These are phyloP conservation scores for Agrochola litura DNA, from an alignment of 2,888 invertebrate genomes.

Conservation along the genomic window DNA sequence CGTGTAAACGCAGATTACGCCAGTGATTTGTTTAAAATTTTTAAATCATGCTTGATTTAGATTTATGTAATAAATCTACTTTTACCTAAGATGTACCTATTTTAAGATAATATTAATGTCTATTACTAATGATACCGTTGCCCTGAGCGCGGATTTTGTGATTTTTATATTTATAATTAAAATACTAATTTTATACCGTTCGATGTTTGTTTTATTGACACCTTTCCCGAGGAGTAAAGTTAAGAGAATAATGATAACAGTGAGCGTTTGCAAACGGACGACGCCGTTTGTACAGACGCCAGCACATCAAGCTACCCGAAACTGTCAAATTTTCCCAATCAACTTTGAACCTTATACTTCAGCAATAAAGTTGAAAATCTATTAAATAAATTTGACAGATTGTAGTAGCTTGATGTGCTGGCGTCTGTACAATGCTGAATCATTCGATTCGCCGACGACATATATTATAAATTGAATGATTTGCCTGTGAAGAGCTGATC, in stretches of 20 bases:
- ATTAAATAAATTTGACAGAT: no score
- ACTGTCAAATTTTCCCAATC: no score
- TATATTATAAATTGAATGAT: no score
- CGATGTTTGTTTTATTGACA: conserved; percentile 32
- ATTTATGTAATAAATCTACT: conserved; percentile 1
- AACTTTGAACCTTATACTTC: no score
- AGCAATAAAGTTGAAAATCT: no score
- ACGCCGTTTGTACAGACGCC: neutral
- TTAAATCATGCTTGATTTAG: no score
- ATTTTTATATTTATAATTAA: conserved; percentile 51
- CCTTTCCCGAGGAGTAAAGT: neutral
- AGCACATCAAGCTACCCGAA: no score
- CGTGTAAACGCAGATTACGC: neutral
- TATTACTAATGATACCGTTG: conserved; percentile 32
- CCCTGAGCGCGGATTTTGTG: conserved; percentile 32
- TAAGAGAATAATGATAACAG: neutral
- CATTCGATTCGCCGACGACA: no score
- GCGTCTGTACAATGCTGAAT: no score
- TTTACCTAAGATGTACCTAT: conserved; percentile 7
- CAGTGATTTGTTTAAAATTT: neutral
- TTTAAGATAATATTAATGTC: conserved; percentile 16
- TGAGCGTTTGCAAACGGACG: neutral
- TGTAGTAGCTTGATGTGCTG: no score
- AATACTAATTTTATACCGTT: conserved; percentile 54
- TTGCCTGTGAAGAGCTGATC: no score